Base-by-base conservation (phyloP, 2,797 vertebrate species). In the Fundulus diaphanus region DNA sequence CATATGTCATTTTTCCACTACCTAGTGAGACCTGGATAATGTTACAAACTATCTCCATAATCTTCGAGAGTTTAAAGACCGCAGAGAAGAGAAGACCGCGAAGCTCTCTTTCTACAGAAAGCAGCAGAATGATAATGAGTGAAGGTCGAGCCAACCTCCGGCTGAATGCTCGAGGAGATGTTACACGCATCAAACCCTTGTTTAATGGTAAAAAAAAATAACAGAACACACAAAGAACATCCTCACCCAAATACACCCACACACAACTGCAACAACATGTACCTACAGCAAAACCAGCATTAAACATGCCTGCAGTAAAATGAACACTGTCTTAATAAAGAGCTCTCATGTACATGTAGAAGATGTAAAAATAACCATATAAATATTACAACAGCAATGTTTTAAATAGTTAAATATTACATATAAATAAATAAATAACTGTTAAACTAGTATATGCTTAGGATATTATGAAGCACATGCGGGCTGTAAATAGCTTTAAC, bases 161-260 rank as follows among this genome's bases (percentile, higher is more conserved):
- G 12, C 51, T 54, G 51, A 33, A 31, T 72, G 67, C 78, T 85
- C 69, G 40, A 70, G 81, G 82, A 71, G 13, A 71, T 49, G 70
- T 40, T 77, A 79, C 63, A 69, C 48, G 74, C 73, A 83, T 40
- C 27, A 70, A 71, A 89, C n/a, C 74, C 22, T 1, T n/a, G 68
- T 82, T 84, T 78, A 76, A 83, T 71, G 72, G 42, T 79, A 70
- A 78, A 77, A 46, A 46, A 42, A 66, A 66, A 78, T 68, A 77
- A 72, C 46, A 72, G 3, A 82, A 84, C 27, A 80, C 49, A 76
- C 42, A 83, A 75, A 48, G 22, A 78, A 83, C 68, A 77, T 33
- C 56, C 16, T 65, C 35, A 56, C 67, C 57, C 72, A 61, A 78
- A 81, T 35, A 79, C 75, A 1, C 82, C 83, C 79, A 89, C 85